phyloP scores from a whole-genome alignment of 1,140 invertebrate genomes.

The Macrobrachium nipponense region DNA sequence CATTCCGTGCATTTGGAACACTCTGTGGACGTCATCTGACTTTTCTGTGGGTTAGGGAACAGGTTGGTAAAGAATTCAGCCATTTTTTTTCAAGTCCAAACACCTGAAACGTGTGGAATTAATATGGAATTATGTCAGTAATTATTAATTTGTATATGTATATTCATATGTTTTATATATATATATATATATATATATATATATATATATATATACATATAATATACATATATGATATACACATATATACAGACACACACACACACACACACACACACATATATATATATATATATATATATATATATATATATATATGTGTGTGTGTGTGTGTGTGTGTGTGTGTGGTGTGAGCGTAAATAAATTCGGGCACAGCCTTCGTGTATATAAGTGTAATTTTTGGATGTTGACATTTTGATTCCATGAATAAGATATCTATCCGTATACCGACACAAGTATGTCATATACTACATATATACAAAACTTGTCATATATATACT shows the following conservation, averaged over 20 bases:
- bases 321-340: background rate
- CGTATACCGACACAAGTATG: conserved; percentile 19
- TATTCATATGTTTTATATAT: background rate
- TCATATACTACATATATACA: background rate
- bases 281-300: background rate
- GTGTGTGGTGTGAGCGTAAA: too few species aligned
- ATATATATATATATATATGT: background rate
- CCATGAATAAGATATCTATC: background rate
- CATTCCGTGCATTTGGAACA: conserved; percentile 78
- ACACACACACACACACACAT: background rate
- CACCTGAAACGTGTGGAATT: too few species aligned
- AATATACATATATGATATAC: background rate
- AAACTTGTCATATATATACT: conserved; percentile 24
- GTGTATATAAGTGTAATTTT: too few species aligned
- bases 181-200: conserved; percentile 6
- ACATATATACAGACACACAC: background rate
- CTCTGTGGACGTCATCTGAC: conserved; percentile 69
- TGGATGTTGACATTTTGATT: too few species aligned
- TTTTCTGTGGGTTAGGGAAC: conserved; percentile 67
- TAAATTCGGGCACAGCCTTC: too few species aligned
- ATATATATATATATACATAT: conserved; percentile 14
- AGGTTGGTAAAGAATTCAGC: background rate
- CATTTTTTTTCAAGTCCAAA: too few species aligned
- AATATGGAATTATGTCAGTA: background rate
- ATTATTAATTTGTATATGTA: background rate